These are phyloP conservation scores for human DNA, from an alignment of 2,113 vertebrate species.

Conservation along the genomic window DNA sequence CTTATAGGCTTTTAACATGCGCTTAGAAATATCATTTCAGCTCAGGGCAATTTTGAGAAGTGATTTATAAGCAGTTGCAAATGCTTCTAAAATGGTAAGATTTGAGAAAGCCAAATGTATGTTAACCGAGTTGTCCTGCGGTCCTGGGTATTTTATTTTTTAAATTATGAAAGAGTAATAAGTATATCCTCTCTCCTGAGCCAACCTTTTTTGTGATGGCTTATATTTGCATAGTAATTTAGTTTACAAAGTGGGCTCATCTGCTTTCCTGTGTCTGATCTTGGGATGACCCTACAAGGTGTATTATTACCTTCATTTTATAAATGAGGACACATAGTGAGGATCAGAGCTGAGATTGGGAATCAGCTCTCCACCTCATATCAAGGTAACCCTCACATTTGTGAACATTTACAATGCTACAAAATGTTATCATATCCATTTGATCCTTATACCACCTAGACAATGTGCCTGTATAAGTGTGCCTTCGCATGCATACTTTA, in stretches of 20 bases:
- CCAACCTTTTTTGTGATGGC: not conserved
- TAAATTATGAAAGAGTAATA: constrained; percentile 51
- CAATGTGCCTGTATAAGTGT: not conserved
- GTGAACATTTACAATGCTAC: not conserved
- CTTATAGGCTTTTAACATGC: constrained; percentile 86
- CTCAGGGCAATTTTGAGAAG: constrained; percentile 85
- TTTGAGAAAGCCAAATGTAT: constrained; percentile 67
- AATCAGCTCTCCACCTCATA: not conserved
- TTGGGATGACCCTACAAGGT: not conserved
- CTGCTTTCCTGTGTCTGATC: constrained; percentile 5
- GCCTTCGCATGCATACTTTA: not conserved
- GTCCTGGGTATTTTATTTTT: constrained; percentile 57
- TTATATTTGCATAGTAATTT: constrained; percentile 47
- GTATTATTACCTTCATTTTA: constrained; percentile 5
- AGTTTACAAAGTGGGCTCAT: not conserved
- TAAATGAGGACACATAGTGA: not conserved
- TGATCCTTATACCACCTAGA: not conserved
- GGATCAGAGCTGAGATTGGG: not conserved
- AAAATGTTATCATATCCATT: not conserved
- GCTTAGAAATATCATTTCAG: constrained; percentile 85
- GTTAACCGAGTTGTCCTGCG: constrained; percentile 62
- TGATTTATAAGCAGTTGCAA: constrained; percentile 84
- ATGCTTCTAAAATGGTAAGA: constrained; percentile 78
- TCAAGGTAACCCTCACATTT: not conserved
- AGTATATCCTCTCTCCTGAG: constrained; percentile 16